Conservation (phyloP, 53 echinoderm and acorn worm species). For the Henricia sp. region DNA sequence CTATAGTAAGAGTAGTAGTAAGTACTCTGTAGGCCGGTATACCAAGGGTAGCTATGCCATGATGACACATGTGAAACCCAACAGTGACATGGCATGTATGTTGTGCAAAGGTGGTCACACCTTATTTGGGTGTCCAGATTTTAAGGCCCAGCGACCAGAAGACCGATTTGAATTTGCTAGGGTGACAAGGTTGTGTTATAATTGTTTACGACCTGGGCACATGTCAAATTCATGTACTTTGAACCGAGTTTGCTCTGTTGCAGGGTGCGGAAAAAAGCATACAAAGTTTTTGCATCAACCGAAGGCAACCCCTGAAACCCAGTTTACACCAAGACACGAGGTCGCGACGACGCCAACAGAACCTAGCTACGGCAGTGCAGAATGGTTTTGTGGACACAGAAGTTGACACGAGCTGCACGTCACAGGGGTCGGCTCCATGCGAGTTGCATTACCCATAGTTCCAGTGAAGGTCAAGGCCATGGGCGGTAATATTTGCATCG, state of each 20-base stretch:
- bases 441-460: slow-evolving; percentile 24
- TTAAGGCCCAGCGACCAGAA: slow-evolving; percentile 37
- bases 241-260: no score
- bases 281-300: neutral
- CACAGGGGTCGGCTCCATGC: neutral
- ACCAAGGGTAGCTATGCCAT: neutral
- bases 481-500: neutral
- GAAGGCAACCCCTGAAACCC: neutral
- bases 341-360: neutral
- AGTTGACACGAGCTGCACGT: neutral
- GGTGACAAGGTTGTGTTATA: slow-evolving; percentile 40
- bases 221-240: slow-evolving; percentile 34
- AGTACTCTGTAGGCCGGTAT: neutral
- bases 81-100: neutral
- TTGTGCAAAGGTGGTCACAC: slow-evolving; percentile 27
- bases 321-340: neutral
- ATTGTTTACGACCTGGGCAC: slow-evolving; percentile 59
- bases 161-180: slow-evolving; percentile 41
- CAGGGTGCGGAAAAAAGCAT: neutral
- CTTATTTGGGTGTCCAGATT: slow-evolving; percentile 46
- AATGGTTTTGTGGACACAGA: neutral
- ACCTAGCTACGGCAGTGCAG: neutral
- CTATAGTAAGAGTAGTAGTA: neutral
- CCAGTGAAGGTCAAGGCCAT: neutral
- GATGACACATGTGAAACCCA: neutral